Evolutionary conservation across 2,113 vertebrate genomes (phyloP).

Genomic region (Hyaena hyaena): DNA sequence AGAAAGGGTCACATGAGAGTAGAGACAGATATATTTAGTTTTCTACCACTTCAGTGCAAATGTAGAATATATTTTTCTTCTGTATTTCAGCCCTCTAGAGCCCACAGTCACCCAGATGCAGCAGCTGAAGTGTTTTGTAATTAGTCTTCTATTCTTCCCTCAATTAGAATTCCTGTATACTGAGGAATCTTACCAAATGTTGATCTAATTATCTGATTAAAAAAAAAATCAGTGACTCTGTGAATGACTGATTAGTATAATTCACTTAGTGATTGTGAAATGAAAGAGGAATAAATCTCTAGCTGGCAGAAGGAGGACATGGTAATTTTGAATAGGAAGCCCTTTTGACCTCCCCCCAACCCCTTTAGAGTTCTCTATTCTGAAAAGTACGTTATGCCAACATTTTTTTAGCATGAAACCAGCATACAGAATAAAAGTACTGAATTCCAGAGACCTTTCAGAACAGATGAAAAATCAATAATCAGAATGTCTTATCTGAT

Average conservation of each 20-base stretch:
- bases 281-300: conserved; percentile 18
- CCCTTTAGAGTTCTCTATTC: background rate
- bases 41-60: background rate
- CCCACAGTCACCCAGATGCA: background rate
- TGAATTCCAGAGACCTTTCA: background rate
- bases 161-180: conserved; percentile 25
- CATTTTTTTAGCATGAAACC: background rate
- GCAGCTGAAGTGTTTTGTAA: conserved; percentile 10
- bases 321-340: conserved; percentile 19
- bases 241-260: conserved; percentile 51
- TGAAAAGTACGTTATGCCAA: background rate
- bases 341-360: background rate
- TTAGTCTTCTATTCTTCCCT: conserved; percentile 47
- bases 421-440: conserved; percentile 30
- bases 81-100: background rate
- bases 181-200: conserved; percentile 9
- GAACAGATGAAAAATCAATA: background rate
- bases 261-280: conserved; percentile 39
- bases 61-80: background rate
- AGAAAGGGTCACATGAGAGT: background rate
- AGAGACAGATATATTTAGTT: background rate
- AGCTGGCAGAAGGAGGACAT: background rate
- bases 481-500: background rate
- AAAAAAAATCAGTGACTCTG: conserved; percentile 42
- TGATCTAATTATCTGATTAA: conserved; percentile 61